Base-by-base conservation (phyloP, 2,888 invertebrate species). In the Rhopalosiphum nymphaeae region DNA sequence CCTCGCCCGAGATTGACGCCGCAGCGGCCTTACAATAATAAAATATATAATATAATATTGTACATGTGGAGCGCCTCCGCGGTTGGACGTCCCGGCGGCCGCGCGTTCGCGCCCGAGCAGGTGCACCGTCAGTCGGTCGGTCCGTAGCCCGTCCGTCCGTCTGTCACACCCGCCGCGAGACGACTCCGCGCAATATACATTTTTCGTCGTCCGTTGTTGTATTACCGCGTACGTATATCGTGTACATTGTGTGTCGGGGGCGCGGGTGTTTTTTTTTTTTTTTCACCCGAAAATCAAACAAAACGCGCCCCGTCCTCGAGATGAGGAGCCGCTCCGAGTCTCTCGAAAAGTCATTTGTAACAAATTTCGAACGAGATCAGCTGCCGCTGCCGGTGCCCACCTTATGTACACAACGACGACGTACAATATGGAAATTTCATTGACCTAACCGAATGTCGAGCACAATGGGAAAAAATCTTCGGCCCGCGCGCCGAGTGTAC, bases 311-410 rank as follows among this genome's bases (percentile, higher is more conserved):
- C 78, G 78, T n/a, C 67, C n/a, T 36, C 36, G 78, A 42, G 78
- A 3, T 5, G 36, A 78, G n/a, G 21, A n/a, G 25, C 11, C 42
- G 26, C 46, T 42, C 26, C 44, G 91, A 36, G 36, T 46, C 57
- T 57, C 56, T 86, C 90, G 61, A 56, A 91, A 86, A 91, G 94
- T 94, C 94, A 94, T 94, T 94, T 94, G 94, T 94, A 94, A 94
- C 94, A 91, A 94, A 94, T 94, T 93, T 94, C 42, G 25, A 61
- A 67, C 94, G 49, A 94, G 90, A 86, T 91, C 94, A 91, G 94
- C 94, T 94, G 93, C 90, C 1, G 26, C 42, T 2, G 93, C 90
- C 3, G 26, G 26, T 2, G 53, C 78, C 78, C 78, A 0, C 61
- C 13, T 89, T 89, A n/a, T 89, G 44, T 89, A 56, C 25, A 89